Base-by-base conservation (phyloP, 2,888 invertebrate species). In the Incurvaria masculella region DNA sequence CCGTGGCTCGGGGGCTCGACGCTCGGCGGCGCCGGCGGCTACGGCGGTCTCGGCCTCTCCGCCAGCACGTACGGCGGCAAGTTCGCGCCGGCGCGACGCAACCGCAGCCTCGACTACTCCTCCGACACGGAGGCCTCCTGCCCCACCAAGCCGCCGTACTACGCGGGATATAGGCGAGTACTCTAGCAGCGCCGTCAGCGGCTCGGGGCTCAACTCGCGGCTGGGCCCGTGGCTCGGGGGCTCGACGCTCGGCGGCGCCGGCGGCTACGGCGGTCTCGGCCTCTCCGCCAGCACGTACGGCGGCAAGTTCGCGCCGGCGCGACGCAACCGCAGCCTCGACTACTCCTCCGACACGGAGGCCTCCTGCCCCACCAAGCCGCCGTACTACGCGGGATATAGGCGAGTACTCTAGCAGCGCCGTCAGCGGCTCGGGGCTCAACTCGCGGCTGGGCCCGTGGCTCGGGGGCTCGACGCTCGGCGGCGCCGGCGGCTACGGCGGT, bases 301-400 rank as follows among this genome's bases (percentile, higher is more conserved):
- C 46, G 65, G 66, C 53, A 78, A 78, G 58, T 82, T 80, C 56
- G 79, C 53, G 14, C 75, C 90, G 52, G 82, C 85, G 2, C 81
- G 91, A 59, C 83, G 93, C 54, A 88, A 90, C 59, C 81, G 91
- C 58, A 89, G 89, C 55, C 75, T 96, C 64, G 94, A 94, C 72
- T 94, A 94, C 69, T 95, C 95, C 20, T 96, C 96, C 45, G 97
- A 97, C 64, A 96, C 97, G 1, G 97, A 97, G 76, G 91, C 92
- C n/a, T 91, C 91, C 0, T 88, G 88, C 52, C 89, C 90, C 5
- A 85, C 89, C 14, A 80, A 88, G 52, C 66, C 79, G 55, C 88
- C 89, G 46, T 89, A 91, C 63, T 91, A 91, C 68, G 87, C 88
- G 57, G 83, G 78, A 20, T 78, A 78, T 48, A 41, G 41, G 41